Evolutionary conservation across 1,140 invertebrate genomes (phyloP), one percentile per base, ranked within the genome.

Genomic region (Drosophila ficusphila): DNA sequence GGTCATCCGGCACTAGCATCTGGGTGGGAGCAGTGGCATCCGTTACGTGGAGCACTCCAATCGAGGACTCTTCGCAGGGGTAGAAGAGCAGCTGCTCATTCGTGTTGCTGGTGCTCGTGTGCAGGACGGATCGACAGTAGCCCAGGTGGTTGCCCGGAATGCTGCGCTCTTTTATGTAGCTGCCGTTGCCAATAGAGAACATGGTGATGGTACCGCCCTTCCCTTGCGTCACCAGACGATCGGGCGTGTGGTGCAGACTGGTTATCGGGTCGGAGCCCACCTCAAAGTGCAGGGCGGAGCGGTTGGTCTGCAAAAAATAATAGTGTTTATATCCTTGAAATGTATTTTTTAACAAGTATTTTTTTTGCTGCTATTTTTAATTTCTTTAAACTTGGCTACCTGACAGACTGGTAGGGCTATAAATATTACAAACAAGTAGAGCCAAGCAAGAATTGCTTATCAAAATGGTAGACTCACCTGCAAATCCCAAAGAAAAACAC

Each of bases 401-500:
- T 27, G 12, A 11, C 41, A 27, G 7, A 4, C 12, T 4, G 12
- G 16, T 11, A 16, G 3, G 25, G 23, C 42, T 46, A 46, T 27
- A 46, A 46, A 46, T 46, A 46, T 27, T 46, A 11, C 42, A 46
- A 46, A 3, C 25, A 14, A 25, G 12, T 46, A 9, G 12, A 8
- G 11, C 16, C 12, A 46, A 27, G 23, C n/a, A n/a, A n/a, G n/a
- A n/a, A n/a, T n/a, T n/a, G n/a, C 14, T 39, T 11, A 18, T 19
- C 4, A 38, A 39, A n/a, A n/a, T n/a, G n/a, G n/a, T n/a, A n/a
- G n/a, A n/a, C 12, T 39, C 11, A 95, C 95, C 92, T 94, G 93
- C 89, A 96, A 92, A 91, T 95, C 94, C 94, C 94, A 95, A 86
- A 95, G 93, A 92, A 94, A 94, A 74, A 95, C 93, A 82, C 92